Conservation (phyloP, 2,888 invertebrate genomes). For the Caenorhabditis doughertyi region DNA sequence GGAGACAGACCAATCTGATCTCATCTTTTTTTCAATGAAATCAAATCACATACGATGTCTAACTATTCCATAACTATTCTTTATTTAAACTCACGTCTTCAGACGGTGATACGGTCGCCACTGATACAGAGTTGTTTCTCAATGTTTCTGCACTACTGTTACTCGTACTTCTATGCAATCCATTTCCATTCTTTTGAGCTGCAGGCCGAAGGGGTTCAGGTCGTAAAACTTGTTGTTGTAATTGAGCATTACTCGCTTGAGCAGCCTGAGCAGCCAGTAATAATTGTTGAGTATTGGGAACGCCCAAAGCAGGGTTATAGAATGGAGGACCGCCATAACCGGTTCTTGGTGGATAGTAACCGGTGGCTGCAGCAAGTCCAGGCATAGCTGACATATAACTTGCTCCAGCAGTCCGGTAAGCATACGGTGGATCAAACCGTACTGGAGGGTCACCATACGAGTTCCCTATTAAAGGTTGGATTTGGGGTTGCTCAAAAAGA, state of each 20-base stretch:
- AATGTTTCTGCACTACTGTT: conserved; percentile 55
- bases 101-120: conserved; percentile 52
- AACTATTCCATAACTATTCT: neutral
- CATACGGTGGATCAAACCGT: conserved; percentile 57
- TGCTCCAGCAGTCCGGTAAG: conserved; percentile 45
- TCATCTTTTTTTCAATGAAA: conserved; percentile 5
- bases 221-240: conserved; percentile 37
- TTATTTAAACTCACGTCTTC: conserved; percentile 47
- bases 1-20: neutral
- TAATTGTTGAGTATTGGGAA: conserved; percentile 44
- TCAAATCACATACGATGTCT: no score
- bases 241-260: conserved; percentile 16
- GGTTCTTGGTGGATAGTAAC: conserved; percentile 24
- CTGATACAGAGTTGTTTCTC: conserved; percentile 41
- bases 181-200: conserved; percentile 25
- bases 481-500: conserved; percentile 64
- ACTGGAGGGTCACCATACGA: conserved; percentile 57
- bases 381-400: conserved; percentile 36
- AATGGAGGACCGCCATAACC: conserved; percentile 24
- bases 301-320: conserved; percentile 26
- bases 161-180: conserved; percentile 41
- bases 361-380: conserved; percentile 26
- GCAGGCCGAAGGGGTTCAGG: conserved; percentile 51
- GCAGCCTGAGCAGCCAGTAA: conserved; percentile 46
- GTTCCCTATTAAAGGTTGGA: conserved; percentile 56